These are phyloP conservation scores for Psettodes erumei DNA, from an alignment of 2,113 vertebrate species.

Conservation along the genomic window DNA sequence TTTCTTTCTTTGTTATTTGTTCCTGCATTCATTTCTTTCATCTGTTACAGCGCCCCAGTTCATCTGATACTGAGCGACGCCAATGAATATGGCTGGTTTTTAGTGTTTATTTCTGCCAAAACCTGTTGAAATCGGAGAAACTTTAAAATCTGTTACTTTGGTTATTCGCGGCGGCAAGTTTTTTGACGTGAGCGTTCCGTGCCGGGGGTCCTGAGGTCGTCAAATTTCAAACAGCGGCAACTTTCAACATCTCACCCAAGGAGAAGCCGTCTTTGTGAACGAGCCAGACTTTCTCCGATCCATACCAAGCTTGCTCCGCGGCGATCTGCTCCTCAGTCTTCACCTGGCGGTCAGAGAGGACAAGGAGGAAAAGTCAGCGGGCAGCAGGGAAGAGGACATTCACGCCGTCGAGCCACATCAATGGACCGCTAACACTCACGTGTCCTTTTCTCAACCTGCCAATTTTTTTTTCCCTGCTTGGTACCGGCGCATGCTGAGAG, in stretches of 20 bases:
- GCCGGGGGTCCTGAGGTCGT: no score
- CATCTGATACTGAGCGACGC: no score
- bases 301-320: slow-evolving; percentile 94
- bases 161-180: no score
- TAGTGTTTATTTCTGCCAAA: no score
- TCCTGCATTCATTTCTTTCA: no score
- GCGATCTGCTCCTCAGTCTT: slow-evolving; percentile 97
- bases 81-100: no score
- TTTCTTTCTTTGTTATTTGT: no score
- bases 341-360: slow-evolving; percentile 78
- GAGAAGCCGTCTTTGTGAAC: slow-evolving; percentile 97
- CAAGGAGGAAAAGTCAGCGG: slow-evolving; percentile 13
- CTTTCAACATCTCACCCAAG: slow-evolving; percentile 88
- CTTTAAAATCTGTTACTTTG: no score
- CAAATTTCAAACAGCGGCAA: no score
- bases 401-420: background rate
- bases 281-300: slow-evolving; percentile 97
- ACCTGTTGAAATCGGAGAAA: no score
- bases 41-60: no score
- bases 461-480: background rate
- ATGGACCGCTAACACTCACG: background rate
- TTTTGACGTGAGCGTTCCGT: no score
- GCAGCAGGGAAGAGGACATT: background rate
- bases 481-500: slow-evolving; percentile 34
- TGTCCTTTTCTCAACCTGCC: background rate